phyloP scores from a whole-genome alignment of 2,113 vertebrate species.

The rat (Rattus norvegicus) region GRCr8 NC_086024.1:16238001-16238500 shows the following conservation, averaged over 20 bases:
- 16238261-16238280: background rate
- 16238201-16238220: conserved; percentile 21
- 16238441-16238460: conserved; percentile 77
- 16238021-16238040: background rate
- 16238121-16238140: conserved; percentile 32
- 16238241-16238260: background rate
- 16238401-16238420: conserved; percentile 80
- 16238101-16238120: conserved; percentile 25
- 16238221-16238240: background rate
- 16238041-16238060: conserved; percentile 47
- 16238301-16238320: conserved; percentile 87
- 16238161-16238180: conserved; percentile 63
- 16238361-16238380: conserved; percentile 92
- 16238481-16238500: conserved; percentile 72
- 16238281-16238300: background rate
- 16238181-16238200: background rate
- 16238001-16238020: background rate
- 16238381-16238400: conserved; percentile 88
- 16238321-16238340: conserved; percentile 94
- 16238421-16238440: conserved; percentile 40
- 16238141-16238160: conserved; percentile 48
- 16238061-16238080: conserved; percentile 60
- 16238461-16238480: conserved; percentile 78
- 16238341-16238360: conserved; percentile 96
- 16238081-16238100: conserved; percentile 72